Base-by-base conservation (phyloP, 2,888 invertebrate genomes). In the Heteromyza rotundicornis region DNA sequence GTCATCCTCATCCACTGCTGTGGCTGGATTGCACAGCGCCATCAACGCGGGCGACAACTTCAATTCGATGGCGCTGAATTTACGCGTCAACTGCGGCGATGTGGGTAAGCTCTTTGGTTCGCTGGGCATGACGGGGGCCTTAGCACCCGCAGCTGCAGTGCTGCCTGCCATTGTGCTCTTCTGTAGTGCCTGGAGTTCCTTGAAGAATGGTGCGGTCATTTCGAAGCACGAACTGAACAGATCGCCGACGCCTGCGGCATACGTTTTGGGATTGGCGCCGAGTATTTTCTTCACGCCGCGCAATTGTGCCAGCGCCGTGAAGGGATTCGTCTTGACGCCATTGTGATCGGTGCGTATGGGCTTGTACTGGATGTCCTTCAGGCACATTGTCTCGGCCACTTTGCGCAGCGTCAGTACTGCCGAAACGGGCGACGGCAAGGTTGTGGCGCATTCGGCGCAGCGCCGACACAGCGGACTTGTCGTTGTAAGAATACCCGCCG, bases 381-480 rank as follows among this genome's bases (percentile, higher is more conserved):
- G 87, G 80, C 94, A 90, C 90, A 95, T 95, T 64, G 92, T 90
- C 83, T 93, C 92, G 56, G 92, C 94, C 8, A 94, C 89, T 70
- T 90, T 89, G 61, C 88, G 87, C 59, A 90, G 86, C 5, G 86
- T 86, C 40, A 85, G 67, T 65, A 87, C 85, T 61, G 83, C 83
- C 60, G 84, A 84, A 63, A 63, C 63, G 10, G 67, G 71, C 1
- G 80, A 75, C 1, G 71, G 69, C 2, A 27, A 70, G 70, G 14
- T 76, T 70, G 67, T 84, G 76, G 27, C 55, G 84, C 78, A 44
- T 88, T 80, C 54, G 87, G 86, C 72, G 89, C 89, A 64, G n/a
- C n/a, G n/a, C n/a, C n/a, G n/a, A n/a, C n/a, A n/a, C 89, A 88
- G 44, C 89, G 86, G 89, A 89, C 74, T 89, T 89, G 73, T 89